Evolutionary conservation across 1,140 invertebrate species (phyloP).

Genomic region (Protaetia brevitarsis): DNA sequence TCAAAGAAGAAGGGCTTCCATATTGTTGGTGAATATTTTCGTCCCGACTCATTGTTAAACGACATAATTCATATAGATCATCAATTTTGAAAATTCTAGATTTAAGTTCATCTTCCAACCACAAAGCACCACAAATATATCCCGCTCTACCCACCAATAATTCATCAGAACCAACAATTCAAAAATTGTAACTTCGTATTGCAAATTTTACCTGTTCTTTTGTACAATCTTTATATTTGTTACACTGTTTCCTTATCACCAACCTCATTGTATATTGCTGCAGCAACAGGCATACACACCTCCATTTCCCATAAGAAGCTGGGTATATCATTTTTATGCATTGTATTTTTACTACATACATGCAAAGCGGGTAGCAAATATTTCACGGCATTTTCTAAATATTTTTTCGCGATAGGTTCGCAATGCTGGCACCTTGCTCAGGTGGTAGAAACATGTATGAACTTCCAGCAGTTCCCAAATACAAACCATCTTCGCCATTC

Average conservation of each 20-base stretch:
- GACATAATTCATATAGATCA: slow-evolving; percentile 62
- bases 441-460: slow-evolving; percentile 57
- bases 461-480: slow-evolving; percentile 55
- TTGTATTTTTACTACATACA: slow-evolving; percentile 44
- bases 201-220: slow-evolving; percentile 44
- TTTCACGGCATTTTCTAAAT: slow-evolving; percentile 49
- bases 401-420: slow-evolving; percentile 45
- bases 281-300: slow-evolving; percentile 62
- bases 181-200: slow-evolving; percentile 62
- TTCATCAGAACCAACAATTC: slow-evolving; percentile 74
- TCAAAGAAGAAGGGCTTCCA: slow-evolving; percentile 65
- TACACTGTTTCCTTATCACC: slow-evolving; percentile 46
- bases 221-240: slow-evolving; percentile 47
- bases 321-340: slow-evolving; percentile 45
- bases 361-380: slow-evolving; percentile 53
- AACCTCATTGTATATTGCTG: slow-evolving; percentile 55
- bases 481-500: slow-evolving; percentile 54
- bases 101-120: slow-evolving; percentile 62
- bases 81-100: slow-evolving; percentile 53
- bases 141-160: slow-evolving; percentile 74
- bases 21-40: slow-evolving; percentile 60
- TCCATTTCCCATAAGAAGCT: slow-evolving; percentile 60
- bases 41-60: slow-evolving; percentile 68
- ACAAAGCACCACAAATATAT: slow-evolving; percentile 72
- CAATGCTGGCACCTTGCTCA: slow-evolving; percentile 51